Evolutionary conservation across 2,113 vertebrate species (phyloP).

Genomic region (Gila orcuttii): DNA sequence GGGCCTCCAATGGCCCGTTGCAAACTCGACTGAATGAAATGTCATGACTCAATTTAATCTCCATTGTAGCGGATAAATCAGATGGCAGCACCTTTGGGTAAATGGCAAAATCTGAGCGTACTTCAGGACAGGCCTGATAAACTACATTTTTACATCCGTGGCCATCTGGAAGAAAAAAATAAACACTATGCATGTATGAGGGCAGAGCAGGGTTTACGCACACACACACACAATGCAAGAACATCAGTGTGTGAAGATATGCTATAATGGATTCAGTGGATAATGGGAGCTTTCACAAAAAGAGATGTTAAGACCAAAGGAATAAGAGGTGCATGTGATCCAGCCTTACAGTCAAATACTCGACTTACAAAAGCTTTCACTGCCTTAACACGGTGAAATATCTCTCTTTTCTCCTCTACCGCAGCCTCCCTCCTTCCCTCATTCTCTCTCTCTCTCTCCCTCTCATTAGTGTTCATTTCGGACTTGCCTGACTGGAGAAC

Average conservation of each 20-base stretch:
- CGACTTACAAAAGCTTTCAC: constrained; percentile 60
- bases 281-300: constrained; percentile 46
- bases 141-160: constrained; percentile 41
- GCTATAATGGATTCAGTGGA: neutral
- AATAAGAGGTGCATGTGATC: constrained; percentile 72
- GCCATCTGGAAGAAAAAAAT: constrained; percentile 1
- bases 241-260: constrained; percentile 16
- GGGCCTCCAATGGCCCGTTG: constrained; percentile 46
- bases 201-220: neutral
- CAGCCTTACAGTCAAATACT: constrained; percentile 63
- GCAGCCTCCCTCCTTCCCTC: constrained; percentile 57
- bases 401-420: constrained; percentile 39
- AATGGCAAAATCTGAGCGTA: constrained; percentile 44
- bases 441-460: constrained; percentile 66
- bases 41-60: constrained; percentile 63
- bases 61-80: constrained; percentile 56
- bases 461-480: constrained; percentile 94
- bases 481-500: constrained; percentile 87
- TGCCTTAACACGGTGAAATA: constrained; percentile 59
- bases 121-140: constrained; percentile 23
- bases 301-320: constrained; percentile 44
- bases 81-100: constrained; percentile 54
- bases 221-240: neutral
- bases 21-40: constrained; percentile 54
- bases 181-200: neutral